A percentile compares a stretch with the other conserved stretches of the same genome.
These are phyloP conservation scores for Encarsia formosa DNA, from an alignment of 2,888 invertebrate genomes.

Conservation along the genomic window DNA sequence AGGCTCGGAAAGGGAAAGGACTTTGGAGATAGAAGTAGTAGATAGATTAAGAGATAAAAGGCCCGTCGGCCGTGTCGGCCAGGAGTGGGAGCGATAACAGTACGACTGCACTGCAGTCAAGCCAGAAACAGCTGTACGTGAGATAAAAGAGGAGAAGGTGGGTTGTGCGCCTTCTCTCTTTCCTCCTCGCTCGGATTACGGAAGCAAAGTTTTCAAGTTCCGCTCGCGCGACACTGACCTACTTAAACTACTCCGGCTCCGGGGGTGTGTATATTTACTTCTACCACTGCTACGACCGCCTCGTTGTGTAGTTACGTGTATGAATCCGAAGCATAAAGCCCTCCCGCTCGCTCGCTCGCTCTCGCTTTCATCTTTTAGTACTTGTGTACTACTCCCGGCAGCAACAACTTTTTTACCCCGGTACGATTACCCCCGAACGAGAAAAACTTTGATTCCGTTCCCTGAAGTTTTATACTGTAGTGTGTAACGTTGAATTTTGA, in stretches of 20 bases:
- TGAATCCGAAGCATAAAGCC: slow-evolving; percentile 45
- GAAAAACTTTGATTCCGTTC: no score
- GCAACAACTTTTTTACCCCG: no score
- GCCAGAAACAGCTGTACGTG: neutral
- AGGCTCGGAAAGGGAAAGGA: slow-evolving; percentile 22
- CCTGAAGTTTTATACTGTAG: no score
- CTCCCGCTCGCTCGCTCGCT: no score
- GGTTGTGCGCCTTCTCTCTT: slow-evolving; percentile 25
- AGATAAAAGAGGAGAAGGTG: neutral
- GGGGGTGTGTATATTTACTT: no score
- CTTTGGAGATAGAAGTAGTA: slow-evolving; percentile 28
- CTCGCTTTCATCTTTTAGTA: slow-evolving; percentile 43
- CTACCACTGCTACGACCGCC: slow-evolving; percentile 16
- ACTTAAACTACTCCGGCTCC: slow-evolving; percentile 44
- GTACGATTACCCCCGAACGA: no score
- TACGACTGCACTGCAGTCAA: slow-evolving; percentile 23
- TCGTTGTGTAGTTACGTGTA: slow-evolving; percentile 46
- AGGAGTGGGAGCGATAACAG: slow-evolving; percentile 12
- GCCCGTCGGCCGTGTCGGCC: slow-evolving; percentile 7
- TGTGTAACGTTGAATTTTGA: no score
- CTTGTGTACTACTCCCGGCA: no score
- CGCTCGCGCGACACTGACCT: slow-evolving; percentile 52
- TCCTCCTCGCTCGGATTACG: slow-evolving; percentile 44
- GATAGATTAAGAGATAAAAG: slow-evolving; percentile 27
- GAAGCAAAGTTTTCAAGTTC: slow-evolving; percentile 52